Base-by-base conservation (phyloP, 2,888 invertebrate species). In the Sthenelais limicola region DNA sequence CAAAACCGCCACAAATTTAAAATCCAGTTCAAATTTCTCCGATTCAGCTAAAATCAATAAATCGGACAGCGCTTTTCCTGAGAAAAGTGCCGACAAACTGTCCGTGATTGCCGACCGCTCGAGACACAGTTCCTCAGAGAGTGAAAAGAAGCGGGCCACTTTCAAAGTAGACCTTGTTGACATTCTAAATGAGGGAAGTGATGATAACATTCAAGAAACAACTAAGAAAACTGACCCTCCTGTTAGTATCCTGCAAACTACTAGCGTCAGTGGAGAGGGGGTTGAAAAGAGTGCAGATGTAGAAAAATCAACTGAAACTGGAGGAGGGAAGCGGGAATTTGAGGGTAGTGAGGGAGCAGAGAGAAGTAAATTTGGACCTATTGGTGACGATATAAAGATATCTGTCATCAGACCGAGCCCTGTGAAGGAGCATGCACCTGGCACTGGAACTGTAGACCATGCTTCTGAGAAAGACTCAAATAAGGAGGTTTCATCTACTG, bases 321-420 rank as follows among this genome's bases (percentile, higher is more conserved):
- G 43, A 15, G n/a, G n/a, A n/a, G n/a, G n/a, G n/a, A n/a, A n/a
- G n/a, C n/a, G n/a, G n/a, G n/a, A n/a, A n/a, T n/a, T n/a, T n/a
- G n/a, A n/a, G n/a, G n/a, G n/a, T n/a, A n/a, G n/a, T n/a, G n/a
- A n/a, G n/a, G n/a, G n/a, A n/a, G n/a, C n/a, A n/a, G n/a, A n/a
- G n/a, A n/a, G n/a, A n/a, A n/a, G n/a, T n/a, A n/a, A n/a, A n/a
- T n/a, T n/a, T n/a, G n/a, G n/a, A n/a, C 51, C 18, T 47, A 48
- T 18, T 18, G 30, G 71, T 7, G 74, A 77, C 24, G 77, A 78
- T 54, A 76, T 78, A 32, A 73, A 68, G 51, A 78, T 78, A 21
- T 77, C 77, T 26, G 72, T 78, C 33, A 77, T 73, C 9, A 56
- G 78, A 15, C 78, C 78, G 1, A 78, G 78, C 52, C 78, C 78